Percentiles rank a stretch among this genome's conserved stretches.
These are phyloP conservation scores for Phalacrocorax aristotelis DNA, from an alignment of 2,113 vertebrate species.

Conservation along the genomic window DNA sequence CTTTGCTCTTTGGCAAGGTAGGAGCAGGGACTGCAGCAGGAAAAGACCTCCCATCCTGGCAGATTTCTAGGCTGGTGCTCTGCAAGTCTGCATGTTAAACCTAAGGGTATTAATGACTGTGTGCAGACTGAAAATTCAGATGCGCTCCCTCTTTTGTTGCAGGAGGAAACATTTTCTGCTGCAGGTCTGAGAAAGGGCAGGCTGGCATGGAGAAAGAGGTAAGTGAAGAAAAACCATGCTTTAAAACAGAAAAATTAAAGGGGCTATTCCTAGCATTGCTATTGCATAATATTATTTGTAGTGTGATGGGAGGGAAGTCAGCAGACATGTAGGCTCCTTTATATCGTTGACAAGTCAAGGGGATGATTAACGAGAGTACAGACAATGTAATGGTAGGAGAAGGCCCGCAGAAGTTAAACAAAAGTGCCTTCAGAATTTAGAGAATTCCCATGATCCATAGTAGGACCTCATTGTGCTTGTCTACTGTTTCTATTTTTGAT, in stretches of 20 bases:
- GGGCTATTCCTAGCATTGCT: slow-evolving; percentile 34
- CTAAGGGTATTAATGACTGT: background rate
- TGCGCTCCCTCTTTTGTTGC: background rate
- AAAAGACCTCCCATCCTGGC: background rate
- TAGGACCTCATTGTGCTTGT: slow-evolving; percentile 85
- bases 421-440: slow-evolving; percentile 89
- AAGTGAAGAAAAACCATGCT: slow-evolving; percentile 4
- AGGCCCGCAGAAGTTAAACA: slow-evolving; percentile 86
- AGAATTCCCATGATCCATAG: slow-evolving; percentile 90
- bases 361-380: slow-evolving; percentile 81
- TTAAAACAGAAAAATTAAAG: slow-evolving; percentile 38
- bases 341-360: slow-evolving; percentile 78
- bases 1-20: background rate
- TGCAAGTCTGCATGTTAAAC: background rate
- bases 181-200: slow-evolving; percentile 25
- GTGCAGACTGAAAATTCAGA: background rate
- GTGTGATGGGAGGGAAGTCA: slow-evolving; percentile 72
- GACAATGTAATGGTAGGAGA: slow-evolving; percentile 72
- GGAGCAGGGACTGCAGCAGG: background rate
- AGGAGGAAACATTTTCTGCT: slow-evolving; percentile 23
- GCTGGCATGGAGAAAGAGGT: slow-evolving; percentile 68
- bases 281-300: slow-evolving; percentile 68
- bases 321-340: slow-evolving; percentile 77
- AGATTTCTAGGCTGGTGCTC: background rate
- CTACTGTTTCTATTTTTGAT: slow-evolving; percentile 84